Conservation (phyloP, 1,140 invertebrate species). For the Cyclargus thomasi region DNA sequence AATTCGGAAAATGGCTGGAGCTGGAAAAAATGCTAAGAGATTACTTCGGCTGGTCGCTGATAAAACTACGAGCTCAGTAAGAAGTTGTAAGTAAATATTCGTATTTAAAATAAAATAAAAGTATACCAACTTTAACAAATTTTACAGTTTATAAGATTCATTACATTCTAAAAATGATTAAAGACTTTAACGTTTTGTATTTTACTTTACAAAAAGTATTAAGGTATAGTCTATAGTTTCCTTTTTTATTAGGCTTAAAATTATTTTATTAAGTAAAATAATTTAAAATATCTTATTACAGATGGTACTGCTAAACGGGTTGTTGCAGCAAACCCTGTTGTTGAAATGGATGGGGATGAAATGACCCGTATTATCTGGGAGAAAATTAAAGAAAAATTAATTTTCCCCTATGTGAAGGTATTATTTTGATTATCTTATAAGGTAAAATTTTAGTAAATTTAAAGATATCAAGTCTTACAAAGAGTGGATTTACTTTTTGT, state of each 20-base stretch:
- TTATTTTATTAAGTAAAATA: no score
- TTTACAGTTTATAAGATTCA: no score
- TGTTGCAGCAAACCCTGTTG: constrained; percentile 83
- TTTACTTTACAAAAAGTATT: no score
- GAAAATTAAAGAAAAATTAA: constrained; percentile 91
- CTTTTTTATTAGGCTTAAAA: no score
- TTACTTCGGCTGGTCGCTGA: constrained; percentile 49
- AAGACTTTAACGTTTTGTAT: no score
- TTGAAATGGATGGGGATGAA: constrained; percentile 95
- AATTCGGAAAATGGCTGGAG: constrained; percentile 21
- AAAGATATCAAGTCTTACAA: no score
- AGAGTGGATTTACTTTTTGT: background rate
- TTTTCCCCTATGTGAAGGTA: constrained; percentile 91
- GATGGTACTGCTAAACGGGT: constrained; percentile 78
- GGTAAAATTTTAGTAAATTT: no score
- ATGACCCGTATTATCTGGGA: constrained; percentile 94
- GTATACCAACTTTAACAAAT: no score
- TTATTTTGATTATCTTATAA: constrained; percentile 19
- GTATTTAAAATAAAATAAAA: background rate
- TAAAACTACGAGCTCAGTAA: constrained; percentile 30
- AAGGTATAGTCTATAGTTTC: no score
- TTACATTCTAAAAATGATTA: no score
- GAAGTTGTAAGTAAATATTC: constrained; percentile 49
- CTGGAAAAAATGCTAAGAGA: constrained; percentile 41
- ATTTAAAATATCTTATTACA: constrained; percentile 42